Percentiles rank a stretch among this genome's conserved stretches.
Conservation (phyloP, 2,888 invertebrate species). For the Allophyes oxyacanthae region DNA sequence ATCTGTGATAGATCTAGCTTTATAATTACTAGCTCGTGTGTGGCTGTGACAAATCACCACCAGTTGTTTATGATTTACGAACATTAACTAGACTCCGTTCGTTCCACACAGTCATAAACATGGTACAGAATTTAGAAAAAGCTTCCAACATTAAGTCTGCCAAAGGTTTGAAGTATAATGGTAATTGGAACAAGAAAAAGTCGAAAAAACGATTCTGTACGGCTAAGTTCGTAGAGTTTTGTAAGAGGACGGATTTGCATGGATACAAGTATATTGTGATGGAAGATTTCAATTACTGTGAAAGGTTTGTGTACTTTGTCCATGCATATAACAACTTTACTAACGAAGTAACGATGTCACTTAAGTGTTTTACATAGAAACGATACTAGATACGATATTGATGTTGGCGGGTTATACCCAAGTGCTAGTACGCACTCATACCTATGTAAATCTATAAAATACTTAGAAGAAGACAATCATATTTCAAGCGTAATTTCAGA, state of each 20-base stretch:
- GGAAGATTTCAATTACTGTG: slow-evolving; percentile 85
- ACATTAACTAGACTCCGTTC: slow-evolving; percentile 17
- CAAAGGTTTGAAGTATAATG: slow-evolving; percentile 2
- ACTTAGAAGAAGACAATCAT: too few relatives aligned
- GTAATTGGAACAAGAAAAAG: slow-evolving; percentile 41
- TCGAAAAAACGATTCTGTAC: slow-evolving; percentile 58
- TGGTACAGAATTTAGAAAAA: slow-evolving; percentile 36
- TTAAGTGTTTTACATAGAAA: not conserved
- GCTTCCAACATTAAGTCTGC: not conserved
- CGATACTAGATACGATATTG: too few relatives aligned
- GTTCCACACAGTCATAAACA: slow-evolving; percentile 15
- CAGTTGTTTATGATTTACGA: slow-evolving; percentile 54
- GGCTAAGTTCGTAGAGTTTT: slow-evolving; percentile 88
- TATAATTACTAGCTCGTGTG: slow-evolving; percentile 70
- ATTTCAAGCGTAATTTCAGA: too few relatives aligned
- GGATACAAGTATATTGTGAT: slow-evolving; percentile 92
- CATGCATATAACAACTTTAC: not conserved
- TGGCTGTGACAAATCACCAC: slow-evolving; percentile 57
- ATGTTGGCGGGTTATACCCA: too few relatives aligned
- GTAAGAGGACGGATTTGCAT: slow-evolving; percentile 91
- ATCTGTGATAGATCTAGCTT: slow-evolving; percentile 67
- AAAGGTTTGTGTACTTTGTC: slow-evolving; percentile 82
- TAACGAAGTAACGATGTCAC: slow-evolving; percentile 4
- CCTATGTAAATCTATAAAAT: too few relatives aligned
- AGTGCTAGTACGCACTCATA: too few relatives aligned